Evolutionary conservation across 1,140 invertebrate genomes (phyloP).

Genomic region (Lamellibrachia luymesi): DNA sequence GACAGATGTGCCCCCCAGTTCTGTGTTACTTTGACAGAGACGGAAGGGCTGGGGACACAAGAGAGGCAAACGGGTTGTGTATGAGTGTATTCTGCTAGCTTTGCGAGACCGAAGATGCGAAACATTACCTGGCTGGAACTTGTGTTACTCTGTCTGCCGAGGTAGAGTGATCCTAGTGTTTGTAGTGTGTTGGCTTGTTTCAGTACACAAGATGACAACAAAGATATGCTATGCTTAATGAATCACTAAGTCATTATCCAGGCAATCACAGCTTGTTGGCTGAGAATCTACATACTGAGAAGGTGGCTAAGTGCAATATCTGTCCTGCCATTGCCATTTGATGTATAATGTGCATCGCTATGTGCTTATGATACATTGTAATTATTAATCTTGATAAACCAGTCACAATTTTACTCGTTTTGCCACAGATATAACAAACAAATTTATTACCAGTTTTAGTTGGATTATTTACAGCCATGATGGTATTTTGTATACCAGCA

Average conservation of each 20-base stretch:
- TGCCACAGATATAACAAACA: background rate
- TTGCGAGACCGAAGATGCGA: background rate
- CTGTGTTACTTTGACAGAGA: background rate
- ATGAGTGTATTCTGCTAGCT: background rate
- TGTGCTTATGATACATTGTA: slow-evolving; percentile 1
- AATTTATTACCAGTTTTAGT: background rate
- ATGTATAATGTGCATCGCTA: background rate
- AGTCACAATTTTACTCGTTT: background rate
- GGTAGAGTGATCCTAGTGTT: background rate
- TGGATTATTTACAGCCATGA: background rate
- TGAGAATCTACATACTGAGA: background rate
- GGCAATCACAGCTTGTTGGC: background rate
- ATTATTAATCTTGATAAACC: background rate
- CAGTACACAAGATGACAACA: background rate
- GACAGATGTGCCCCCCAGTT: background rate
- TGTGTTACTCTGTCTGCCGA: background rate
- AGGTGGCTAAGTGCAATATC: background rate
- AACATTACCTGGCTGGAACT: background rate
- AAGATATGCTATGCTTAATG: background rate
- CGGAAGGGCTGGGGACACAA: background rate
- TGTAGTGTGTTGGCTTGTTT: background rate
- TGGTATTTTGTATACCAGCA: background rate
- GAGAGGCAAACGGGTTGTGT: background rate
- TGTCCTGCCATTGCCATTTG: background rate
- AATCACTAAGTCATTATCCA: background rate